Conservation (phyloP, 2,113 vertebrate genomes). For the Nestor notabilis region DNA sequence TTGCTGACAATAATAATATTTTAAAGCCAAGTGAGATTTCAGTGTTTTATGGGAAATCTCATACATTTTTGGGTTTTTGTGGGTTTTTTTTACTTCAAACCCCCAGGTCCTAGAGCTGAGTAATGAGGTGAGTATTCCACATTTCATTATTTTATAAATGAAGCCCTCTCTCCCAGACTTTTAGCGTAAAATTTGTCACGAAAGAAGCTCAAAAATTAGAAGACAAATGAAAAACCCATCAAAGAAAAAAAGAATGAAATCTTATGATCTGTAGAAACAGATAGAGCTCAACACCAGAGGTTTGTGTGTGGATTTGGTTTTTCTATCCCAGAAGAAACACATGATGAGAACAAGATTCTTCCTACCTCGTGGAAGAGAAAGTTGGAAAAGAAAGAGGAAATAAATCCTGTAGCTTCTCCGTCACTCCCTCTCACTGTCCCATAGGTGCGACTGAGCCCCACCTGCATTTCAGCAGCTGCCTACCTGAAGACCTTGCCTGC, state of each 20-base stretch:
- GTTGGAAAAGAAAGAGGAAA: not conserved
- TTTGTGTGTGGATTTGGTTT: not conserved
- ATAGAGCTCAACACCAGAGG: fast-evolving
- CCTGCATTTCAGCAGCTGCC: not conserved
- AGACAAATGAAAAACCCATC: not conserved
- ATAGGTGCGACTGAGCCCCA: not conserved
- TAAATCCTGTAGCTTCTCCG: not conserved
- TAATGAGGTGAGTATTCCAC: not conserved
- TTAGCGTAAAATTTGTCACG: not conserved
- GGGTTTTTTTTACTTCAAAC: not conserved
- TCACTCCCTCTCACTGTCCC: fast-evolving
- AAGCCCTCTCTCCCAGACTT: not conserved
- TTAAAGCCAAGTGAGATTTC: not conserved
- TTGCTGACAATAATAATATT: not conserved
- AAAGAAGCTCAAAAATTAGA: not conserved
- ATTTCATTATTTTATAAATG: not conserved
- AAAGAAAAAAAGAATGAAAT: not conserved
- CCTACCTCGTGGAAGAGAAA: not conserved
- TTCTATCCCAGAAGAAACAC: not conserved
- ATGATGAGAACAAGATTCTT: not conserved
- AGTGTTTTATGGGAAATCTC: not conserved
- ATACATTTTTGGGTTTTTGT: not conserved
- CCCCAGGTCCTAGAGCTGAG: not conserved
- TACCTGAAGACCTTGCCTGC: not conserved
- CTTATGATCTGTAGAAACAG: not conserved